Base-by-base conservation (phyloP, 2,797 vertebrate species). In the Sciurus carolinensis region DNA sequence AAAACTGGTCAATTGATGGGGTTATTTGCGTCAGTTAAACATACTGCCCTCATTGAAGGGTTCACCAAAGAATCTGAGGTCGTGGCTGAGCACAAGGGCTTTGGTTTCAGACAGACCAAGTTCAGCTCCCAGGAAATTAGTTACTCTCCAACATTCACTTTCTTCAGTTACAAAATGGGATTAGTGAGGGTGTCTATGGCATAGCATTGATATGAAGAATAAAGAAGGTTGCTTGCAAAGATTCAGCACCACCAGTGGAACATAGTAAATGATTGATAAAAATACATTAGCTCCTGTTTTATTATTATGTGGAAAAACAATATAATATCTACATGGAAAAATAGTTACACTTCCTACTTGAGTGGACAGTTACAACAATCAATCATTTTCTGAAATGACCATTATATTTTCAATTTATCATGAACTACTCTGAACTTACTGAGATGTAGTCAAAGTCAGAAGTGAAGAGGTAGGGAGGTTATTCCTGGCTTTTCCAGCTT, bases 391-490 rank as follows among this genome's bases (percentile, higher is more conserved):
- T 97, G 97, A 64, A 96, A 97, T 95, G 96, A 98, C 94, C 97
- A 81, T 96, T 97, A 93, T 92, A 96, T 96, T 20, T 50, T 95
- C 77, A 89, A 90, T 96, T 97, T 97, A 94, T 95, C 92, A 92
- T 97, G 95, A 98, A 76, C 97, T 98, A 98, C 93, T 97, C 97
- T 97, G 97, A 98, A 93, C 97, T 98, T 97, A 98, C 87, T 98
- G 97, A 98, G 96, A 96, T 98, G 98, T 33, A 97, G 95, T 95
- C 97, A 98, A 98, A 93, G 96, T 14, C 96, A 97, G 94, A 98
- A 97, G 95, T 98, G 97, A 97, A 96, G 97, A 98, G 6, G 0
- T 44, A 96, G 95, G 97, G 90, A 98, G 94, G 98, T 95, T 90
- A 96, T 84, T 98, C 96, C 96, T 95, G 39, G 39, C 39, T 39